These are phyloP conservation scores for Homalodisca vitripennis DNA, from an alignment of 1,140 invertebrate species.

Conservation along the genomic window DNA sequence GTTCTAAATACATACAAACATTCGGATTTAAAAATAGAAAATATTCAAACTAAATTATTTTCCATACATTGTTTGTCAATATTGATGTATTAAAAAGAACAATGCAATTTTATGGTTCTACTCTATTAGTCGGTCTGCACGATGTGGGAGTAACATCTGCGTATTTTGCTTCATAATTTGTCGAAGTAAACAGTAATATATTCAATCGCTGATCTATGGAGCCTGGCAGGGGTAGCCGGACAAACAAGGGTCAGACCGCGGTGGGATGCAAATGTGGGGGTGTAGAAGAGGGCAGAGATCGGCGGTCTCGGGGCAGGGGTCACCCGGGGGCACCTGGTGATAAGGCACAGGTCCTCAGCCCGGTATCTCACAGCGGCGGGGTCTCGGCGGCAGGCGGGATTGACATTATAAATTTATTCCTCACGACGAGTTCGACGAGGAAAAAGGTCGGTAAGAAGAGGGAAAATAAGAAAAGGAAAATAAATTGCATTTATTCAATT, in stretches of 20 bases:
- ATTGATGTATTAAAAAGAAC: no score
- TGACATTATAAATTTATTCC: slow-evolving; percentile 23
- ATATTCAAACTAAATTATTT: no score
- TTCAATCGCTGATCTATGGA: no score
- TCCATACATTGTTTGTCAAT: no score
- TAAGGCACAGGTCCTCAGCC: neutral
- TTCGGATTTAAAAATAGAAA: no score
- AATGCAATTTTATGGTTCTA: no score
- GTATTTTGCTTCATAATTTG: no score
- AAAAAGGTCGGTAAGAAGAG: slow-evolving; percentile 16
- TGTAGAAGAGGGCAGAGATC: neutral
- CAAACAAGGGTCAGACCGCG: neutral
- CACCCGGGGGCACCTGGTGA: neutral
- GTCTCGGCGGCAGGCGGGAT: neutral
- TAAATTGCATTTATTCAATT: slow-evolving; percentile 42
- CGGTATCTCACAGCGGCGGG: neutral
- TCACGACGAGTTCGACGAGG: neutral
- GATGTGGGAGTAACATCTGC: no score
- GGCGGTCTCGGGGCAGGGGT: neutral
- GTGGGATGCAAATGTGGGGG: neutral
- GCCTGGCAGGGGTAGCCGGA: neutral
- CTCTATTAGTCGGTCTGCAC: no score
- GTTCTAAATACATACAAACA: no score
- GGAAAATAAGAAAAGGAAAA: slow-evolving; percentile 36
- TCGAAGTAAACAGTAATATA: no score